Evolutionary conservation across 2,888 invertebrate species (phyloP), one percentile per base, ranked within the genome.

Genomic region (Allolobophora icterica): DNA sequence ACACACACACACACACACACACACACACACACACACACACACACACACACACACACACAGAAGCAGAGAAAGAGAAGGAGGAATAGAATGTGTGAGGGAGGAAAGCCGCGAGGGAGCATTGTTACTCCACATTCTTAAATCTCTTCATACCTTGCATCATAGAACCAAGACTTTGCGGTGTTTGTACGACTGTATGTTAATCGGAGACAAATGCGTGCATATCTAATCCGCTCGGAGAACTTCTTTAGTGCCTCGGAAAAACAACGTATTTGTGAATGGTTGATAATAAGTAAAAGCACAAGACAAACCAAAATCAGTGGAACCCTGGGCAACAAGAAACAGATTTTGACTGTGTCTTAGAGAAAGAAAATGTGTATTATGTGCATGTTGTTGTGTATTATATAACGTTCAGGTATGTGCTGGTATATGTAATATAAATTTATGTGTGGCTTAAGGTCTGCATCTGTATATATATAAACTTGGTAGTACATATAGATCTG

Each of bases 251-350:
- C 71, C 71, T 71, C 71, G 8, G 71, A 71, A 71, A 71, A 24
- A 71, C 71, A n/a, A 71, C n/a, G 71, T n/a, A 71, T 71, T 71
- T 71, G 71, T 71, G 71, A 71, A 71, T 71, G 71, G n/a, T n/a
- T 71, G 71, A 71, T 71, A 71, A 71, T n/a, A 71, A 17, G 71
- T 71, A 71, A 71, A n/a, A n/a, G 71, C 30, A 71, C 71, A 71
- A 71, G 30, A 8, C 71, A 71, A 71, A 3, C 4, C 17, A 71
- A 71, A 71, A 71, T 1, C 71, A n/a, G 71, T 13, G 8, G 71
- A 58, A 71, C 71, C 71, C 71, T 71, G 30, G 71, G 30, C n/a
- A 71, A n/a, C n/a, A n/a, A 71, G 71, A 71, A 71, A 71, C 71
- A 71, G 71, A 71, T 71, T 71, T 11, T 71, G 71, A 71, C 30